These are phyloP conservation scores for Dermolepida albohirtum DNA, from an alignment of 2,888 invertebrate genomes.

Conservation along the genomic window DNA sequence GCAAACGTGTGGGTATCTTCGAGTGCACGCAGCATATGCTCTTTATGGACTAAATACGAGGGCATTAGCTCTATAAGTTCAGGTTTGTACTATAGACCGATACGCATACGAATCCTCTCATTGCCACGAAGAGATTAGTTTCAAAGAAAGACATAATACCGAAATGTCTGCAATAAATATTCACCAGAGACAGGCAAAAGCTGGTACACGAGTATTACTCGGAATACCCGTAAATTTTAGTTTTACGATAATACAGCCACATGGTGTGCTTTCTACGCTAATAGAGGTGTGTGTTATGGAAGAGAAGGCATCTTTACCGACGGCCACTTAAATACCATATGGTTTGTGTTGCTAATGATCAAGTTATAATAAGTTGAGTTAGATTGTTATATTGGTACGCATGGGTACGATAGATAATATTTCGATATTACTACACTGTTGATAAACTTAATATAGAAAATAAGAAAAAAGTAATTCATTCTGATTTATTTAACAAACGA, in stretches of 20 bases:
- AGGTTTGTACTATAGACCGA: background rate
- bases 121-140: constrained; percentile 23
- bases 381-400: too few species aligned
- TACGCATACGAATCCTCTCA: constrained; percentile 2
- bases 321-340: too few species aligned
- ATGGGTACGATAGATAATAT: too few species aligned
- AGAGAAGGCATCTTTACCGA: background rate
- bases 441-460: too few species aligned
- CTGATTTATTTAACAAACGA: too few species aligned
- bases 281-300: background rate
- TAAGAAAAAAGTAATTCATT: too few species aligned
- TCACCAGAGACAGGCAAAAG: constrained; percentile 26
- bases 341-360: too few species aligned
- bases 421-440: too few species aligned
- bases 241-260: constrained; percentile 22
- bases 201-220: constrained; percentile 10
- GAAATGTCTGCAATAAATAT: constrained; percentile 38
- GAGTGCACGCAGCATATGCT: background rate
- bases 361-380: too few species aligned
- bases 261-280: background rate
- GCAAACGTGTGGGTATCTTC: background rate
- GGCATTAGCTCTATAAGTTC: constrained; percentile 3
- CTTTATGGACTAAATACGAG: constrained; percentile 21
- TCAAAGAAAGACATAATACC: constrained; percentile 35
- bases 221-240: constrained; percentile 33